Percentiles rank a stretch among this genome's conserved stretches.
These are phyloP conservation scores for Chlorospingus semifuscus DNA, from an alignment of 2,797 vertebrate species.

Conservation along the genomic window DNA sequence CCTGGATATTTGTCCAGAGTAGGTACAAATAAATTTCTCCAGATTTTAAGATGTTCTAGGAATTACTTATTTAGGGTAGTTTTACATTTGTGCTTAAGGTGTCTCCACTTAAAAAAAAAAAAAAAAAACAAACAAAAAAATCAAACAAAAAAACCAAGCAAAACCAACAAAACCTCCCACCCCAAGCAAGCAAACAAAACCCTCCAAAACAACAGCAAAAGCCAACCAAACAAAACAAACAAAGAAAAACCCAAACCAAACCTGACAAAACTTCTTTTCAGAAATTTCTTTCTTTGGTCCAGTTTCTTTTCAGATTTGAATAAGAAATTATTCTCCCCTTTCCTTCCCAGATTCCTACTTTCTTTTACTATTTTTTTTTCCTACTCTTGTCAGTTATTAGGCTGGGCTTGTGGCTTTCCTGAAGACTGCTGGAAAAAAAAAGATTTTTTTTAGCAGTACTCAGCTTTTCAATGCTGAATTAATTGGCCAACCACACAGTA, in stretches of 20 bases:
- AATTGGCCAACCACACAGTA: neutral
- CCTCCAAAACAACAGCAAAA: neutral
- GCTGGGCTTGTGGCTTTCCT: neutral
- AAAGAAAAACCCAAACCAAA: neutral
- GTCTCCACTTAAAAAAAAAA: neutral
- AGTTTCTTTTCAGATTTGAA: neutral
- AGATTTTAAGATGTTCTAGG: neutral
- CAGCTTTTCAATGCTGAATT: slow-evolving; percentile 3
- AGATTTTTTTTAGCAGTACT: neutral
- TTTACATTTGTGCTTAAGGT: neutral
- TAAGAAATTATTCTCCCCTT: neutral
- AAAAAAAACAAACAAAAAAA: neutral
- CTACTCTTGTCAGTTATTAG: neutral
- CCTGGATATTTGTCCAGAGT: neutral
- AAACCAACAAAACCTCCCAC: neutral
- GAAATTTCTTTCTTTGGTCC: neutral
- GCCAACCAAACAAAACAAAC: neutral
- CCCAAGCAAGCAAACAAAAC: neutral
- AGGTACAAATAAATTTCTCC: neutral
- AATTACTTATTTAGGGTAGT: neutral
- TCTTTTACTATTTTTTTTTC: neutral
- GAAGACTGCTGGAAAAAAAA: neutral
- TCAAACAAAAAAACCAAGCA: neutral
- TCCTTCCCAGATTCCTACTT: neutral
- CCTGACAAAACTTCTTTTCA: neutral